Conservation (phyloP, 2,113 vertebrate species). For the Eulemur macaco region DNA sequence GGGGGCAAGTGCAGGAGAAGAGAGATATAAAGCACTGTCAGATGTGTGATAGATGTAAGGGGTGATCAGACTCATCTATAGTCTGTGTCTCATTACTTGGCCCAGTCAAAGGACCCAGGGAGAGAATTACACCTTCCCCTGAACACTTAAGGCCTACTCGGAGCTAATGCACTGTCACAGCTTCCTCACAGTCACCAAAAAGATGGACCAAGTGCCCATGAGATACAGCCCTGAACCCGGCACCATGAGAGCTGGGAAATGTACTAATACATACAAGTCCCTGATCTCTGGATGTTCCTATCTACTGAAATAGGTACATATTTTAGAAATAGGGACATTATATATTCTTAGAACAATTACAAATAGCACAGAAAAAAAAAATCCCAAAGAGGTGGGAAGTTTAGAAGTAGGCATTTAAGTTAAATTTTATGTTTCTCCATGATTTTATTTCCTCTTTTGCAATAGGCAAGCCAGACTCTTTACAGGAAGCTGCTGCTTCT, state of each 20-base stretch:
- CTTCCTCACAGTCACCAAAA: background rate
- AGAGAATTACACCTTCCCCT: background rate
- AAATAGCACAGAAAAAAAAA: background rate
- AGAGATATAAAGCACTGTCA: background rate
- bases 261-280: background rate
- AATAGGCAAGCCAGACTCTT: background rate
- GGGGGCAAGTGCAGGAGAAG: background rate
- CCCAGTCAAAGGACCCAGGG: background rate
- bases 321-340: background rate
- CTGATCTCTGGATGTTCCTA: background rate
- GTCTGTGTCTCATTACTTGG: background rate
- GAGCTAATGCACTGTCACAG: background rate
- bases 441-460: background rate
- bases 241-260: background rate
- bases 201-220: rapidly evolving
- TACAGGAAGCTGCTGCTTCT: no score
- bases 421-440: background rate
- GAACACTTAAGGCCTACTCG: background rate
- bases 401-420: background rate
- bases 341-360: background rate
- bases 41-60: rapidly evolving
- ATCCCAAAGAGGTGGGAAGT: background rate
- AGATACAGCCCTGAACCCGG: background rate
- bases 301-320: background rate
- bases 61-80: background rate